Conservation (phyloP, 2,888 invertebrate species). For the Sesamia inferens region DNA sequence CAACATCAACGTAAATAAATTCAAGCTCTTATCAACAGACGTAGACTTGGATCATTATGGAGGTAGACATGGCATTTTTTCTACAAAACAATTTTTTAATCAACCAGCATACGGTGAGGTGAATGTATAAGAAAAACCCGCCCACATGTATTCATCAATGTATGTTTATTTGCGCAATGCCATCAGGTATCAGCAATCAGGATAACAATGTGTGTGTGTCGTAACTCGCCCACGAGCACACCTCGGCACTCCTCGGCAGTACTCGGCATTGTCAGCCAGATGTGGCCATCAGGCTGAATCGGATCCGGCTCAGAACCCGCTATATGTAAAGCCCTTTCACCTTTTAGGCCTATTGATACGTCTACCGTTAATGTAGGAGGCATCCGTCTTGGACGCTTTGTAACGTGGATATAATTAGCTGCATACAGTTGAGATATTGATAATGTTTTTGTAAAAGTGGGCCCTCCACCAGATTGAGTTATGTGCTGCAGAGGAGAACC, state of each 20-base stretch:
- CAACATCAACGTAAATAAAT: slow-evolving; percentile 26
- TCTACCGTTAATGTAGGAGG: slow-evolving; percentile 20
- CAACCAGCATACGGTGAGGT: slow-evolving; percentile 35
- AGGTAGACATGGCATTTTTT: slow-evolving; percentile 1
- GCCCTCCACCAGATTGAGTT: neutral
- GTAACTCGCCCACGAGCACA: slow-evolving; percentile 71
- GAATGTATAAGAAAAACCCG: slow-evolving; percentile 56
- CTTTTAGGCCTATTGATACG: slow-evolving; percentile 42
- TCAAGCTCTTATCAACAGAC: slow-evolving; percentile 10
- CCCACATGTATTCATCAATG: slow-evolving; percentile 64
- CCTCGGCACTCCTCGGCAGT: slow-evolving; percentile 51
- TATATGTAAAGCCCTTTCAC: slow-evolving; percentile 58
- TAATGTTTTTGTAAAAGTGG: neutral
- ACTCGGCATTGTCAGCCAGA: slow-evolving; percentile 56
- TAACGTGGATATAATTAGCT: slow-evolving; percentile 2
- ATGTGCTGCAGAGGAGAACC: neutral
- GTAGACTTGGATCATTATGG: neutral
- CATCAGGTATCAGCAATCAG: slow-evolving; percentile 64
- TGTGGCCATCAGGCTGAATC: slow-evolving; percentile 57
- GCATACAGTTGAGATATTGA: neutral
- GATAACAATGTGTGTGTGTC: slow-evolving; percentile 75
- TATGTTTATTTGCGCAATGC: slow-evolving; percentile 61
- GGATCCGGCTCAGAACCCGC: slow-evolving; percentile 44
- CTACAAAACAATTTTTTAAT: slow-evolving; percentile 45
- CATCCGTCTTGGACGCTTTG: slow-evolving; percentile 29